These are phyloP conservation scores for Prunella strophiata DNA, from an alignment of 2,797 vertebrate genomes.

Conservation along the genomic window DNA sequence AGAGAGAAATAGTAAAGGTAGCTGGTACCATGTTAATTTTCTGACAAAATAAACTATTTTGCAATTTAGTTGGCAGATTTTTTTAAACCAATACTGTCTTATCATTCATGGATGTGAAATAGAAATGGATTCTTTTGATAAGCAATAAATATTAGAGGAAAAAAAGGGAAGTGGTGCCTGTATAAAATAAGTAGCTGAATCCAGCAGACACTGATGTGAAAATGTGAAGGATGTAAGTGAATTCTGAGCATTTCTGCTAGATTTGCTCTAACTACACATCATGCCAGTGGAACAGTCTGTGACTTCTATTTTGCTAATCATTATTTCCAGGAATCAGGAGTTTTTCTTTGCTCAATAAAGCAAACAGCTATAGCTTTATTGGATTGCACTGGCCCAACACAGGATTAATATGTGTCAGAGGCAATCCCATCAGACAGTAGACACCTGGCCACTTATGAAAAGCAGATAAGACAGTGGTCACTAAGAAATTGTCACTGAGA, in stretches of 20 bases:
- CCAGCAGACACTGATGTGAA: neutral
- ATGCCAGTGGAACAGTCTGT: neutral
- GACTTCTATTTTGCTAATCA: neutral
- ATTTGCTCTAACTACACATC: neutral
- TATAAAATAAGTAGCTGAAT: neutral
- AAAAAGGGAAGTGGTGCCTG: neutral
- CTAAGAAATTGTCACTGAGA: neutral
- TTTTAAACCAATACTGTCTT: neutral
- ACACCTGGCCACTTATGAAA: accelerated
- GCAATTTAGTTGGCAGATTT: neutral
- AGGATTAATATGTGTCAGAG: neutral
- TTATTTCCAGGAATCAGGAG: neutral
- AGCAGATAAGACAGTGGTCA: neutral
- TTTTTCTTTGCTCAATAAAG: neutral
- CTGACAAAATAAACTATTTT: neutral
- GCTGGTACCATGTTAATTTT: neutral
- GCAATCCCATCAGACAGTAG: neutral
- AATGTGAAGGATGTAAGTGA: neutral
- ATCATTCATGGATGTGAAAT: neutral
- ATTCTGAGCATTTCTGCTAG: neutral
- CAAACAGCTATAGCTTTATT: neutral
- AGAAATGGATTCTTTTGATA: neutral
- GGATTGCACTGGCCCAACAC: neutral
- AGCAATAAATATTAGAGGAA: neutral
- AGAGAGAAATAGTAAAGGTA: neutral